Percentiles rank a stretch among this genome's conserved stretches.
phyloP scores from a whole-genome alignment of 2,888 invertebrate species.

The Tricholauxania praeusta region DNA sequence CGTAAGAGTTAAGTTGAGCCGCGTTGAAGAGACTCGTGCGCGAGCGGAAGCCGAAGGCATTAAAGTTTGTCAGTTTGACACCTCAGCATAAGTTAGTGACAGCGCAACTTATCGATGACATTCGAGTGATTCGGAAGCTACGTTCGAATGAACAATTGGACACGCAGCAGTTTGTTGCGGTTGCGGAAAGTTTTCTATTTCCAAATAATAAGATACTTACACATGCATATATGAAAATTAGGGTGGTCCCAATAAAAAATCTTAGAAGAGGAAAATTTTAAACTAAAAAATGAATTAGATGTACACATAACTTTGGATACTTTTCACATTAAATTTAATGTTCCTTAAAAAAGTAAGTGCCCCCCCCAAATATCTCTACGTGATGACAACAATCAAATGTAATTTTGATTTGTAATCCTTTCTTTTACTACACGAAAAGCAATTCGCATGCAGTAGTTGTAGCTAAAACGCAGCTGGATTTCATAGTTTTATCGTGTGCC shows the following conservation, averaged over 20 bases:
- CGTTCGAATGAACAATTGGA: constrained; percentile 45
- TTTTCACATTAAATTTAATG: too few relatives aligned
- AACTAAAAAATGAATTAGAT: too few relatives aligned
- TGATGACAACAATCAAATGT: constrained; percentile 39
- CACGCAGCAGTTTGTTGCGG: constrained; percentile 45
- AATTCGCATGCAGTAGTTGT: background rate
- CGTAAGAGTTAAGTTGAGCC: background rate
- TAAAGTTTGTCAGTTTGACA: constrained; percentile 52
- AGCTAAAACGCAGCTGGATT: constrained; percentile 36
- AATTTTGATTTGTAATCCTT: constrained; percentile 42
- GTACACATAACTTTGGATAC: too few relatives aligned
- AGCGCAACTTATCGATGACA: constrained; percentile 35
- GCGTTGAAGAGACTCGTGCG: background rate
- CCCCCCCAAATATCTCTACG: constrained; percentile 1
- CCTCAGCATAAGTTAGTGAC: constrained; percentile 38
- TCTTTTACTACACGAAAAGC: constrained; percentile 19
- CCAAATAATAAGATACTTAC: background rate
- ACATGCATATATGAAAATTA: background rate
- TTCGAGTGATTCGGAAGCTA: constrained; percentile 12
- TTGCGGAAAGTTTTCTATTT: constrained; percentile 5
- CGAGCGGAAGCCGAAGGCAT: constrained; percentile 31
- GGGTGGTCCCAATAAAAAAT: background rate
- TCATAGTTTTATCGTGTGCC: constrained; percentile 27
- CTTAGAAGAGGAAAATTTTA: too few relatives aligned
- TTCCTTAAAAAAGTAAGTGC: too few relatives aligned